phyloP scores from a whole-genome alignment of 1,140 invertebrate genomes.

The Pseudomyrmex pallidus region DNA sequence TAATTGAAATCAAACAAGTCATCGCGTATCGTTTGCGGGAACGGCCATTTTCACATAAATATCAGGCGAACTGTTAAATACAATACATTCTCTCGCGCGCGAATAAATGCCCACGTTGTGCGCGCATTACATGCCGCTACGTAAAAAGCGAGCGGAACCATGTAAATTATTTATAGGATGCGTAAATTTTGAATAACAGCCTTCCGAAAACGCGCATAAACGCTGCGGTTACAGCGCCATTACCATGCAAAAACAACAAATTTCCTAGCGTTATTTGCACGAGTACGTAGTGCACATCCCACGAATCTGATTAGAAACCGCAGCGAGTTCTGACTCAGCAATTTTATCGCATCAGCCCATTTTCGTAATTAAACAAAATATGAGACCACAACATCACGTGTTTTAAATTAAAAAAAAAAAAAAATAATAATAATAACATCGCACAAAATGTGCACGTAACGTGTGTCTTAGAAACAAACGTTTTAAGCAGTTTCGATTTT shows the following conservation, averaged over 20 bases:
- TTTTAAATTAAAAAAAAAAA: background rate
- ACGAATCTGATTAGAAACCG: background rate
- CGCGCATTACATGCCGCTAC: background rate
- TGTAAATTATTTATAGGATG: slow-evolving; percentile 11
- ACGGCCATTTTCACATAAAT: slow-evolving; percentile 27
- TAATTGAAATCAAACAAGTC: slow-evolving; percentile 54
- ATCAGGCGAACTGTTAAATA: slow-evolving; percentile 17
- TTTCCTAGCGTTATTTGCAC: slow-evolving; percentile 23
- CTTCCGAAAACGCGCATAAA: slow-evolving; percentile 22
- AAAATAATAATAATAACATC: background rate
- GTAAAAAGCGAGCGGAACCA: background rate
- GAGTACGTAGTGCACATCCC: background rate
- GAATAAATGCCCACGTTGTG: background rate
- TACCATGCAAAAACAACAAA: slow-evolving; percentile 11
- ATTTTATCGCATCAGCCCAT: too few species aligned
- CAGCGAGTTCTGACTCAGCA: background rate
- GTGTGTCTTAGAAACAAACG: background rate
- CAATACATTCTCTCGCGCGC: background rate
- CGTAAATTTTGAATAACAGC: slow-evolving; percentile 13
- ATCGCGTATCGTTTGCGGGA: background rate
- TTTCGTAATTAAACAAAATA: background rate
- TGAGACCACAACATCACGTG: background rate
- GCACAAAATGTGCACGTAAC: background rate
- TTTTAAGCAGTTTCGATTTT: background rate
- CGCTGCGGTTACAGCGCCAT: slow-evolving; percentile 3